Conservation (phyloP, 1,140 invertebrate species). For the Odontomachus brunneus region DNA sequence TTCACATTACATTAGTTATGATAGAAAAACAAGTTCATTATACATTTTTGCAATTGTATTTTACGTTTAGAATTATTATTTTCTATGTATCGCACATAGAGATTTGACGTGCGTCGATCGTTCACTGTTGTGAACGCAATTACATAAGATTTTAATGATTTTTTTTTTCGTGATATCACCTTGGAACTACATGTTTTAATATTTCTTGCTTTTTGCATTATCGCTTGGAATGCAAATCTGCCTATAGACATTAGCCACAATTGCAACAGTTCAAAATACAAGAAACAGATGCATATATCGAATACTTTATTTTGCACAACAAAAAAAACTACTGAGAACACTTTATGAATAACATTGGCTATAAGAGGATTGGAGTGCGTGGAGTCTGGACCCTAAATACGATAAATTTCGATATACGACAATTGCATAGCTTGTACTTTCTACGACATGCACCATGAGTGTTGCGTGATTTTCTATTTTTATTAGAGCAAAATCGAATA, state of each 20-base stretch:
- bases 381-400: slow-evolving; percentile 70
- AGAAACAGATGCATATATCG: slow-evolving; percentile 46
- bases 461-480: slow-evolving; percentile 30
- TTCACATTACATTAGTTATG: slow-evolving; percentile 13
- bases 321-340: slow-evolving; percentile 55
- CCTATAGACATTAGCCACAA: slow-evolving; percentile 59
- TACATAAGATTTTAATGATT: slow-evolving; percentile 3
- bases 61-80: slow-evolving; percentile 9
- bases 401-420: slow-evolving; percentile 36
- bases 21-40: not conserved
- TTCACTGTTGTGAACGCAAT: not conserved
- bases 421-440: slow-evolving; percentile 54
- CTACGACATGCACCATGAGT: slow-evolving; percentile 36
- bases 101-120: not conserved
- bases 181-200: slow-evolving; percentile 34
- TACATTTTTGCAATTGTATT: slow-evolving; percentile 8
- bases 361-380: slow-evolving; percentile 80
- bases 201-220: slow-evolving; percentile 74
- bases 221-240: slow-evolving; percentile 76
- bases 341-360: slow-evolving; percentile 66
- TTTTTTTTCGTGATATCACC: slow-evolving; percentile 13
- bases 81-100: not conserved
- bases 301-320: slow-evolving; percentile 47
- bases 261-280: slow-evolving; percentile 55
- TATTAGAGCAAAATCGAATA: slow-evolving; percentile 47